A percentile compares a stretch with the other conserved stretches of the same genome.
phyloP scores from a whole-genome alignment of 1,140 invertebrate genomes.

The Rhyzopertha dominica region DNA sequence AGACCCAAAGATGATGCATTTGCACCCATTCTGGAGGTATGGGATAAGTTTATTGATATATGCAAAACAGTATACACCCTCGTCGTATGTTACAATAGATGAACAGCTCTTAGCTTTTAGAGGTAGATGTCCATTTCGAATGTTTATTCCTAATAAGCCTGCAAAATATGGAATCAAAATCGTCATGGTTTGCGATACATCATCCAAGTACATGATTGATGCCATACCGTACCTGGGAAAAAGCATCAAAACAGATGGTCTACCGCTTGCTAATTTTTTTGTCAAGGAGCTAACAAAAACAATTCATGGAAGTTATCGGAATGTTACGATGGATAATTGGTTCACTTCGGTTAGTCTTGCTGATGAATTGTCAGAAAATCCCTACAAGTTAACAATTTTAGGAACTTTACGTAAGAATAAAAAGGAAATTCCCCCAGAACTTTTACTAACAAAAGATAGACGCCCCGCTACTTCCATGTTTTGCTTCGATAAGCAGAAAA shows the following conservation, averaged over 20 bases:
- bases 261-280: constrained; percentile 32
- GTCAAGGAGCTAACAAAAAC: constrained; percentile 20
- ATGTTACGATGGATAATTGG: constrained; percentile 46
- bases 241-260: constrained; percentile 25
- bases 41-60: constrained; percentile 35
- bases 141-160: constrained; percentile 41
- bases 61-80: constrained; percentile 27
- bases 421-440: constrained; percentile 37
- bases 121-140: constrained; percentile 26
- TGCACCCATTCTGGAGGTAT: constrained; percentile 41
- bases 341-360: constrained; percentile 40
- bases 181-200: constrained; percentile 34
- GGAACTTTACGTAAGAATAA: constrained; percentile 39
- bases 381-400: constrained; percentile 38
- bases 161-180: constrained; percentile 41
- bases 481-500: no score
- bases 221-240: constrained; percentile 38
- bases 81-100: constrained; percentile 23
- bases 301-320: constrained; percentile 37
- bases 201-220: constrained; percentile 41
- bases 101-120: constrained; percentile 27
- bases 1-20: constrained; percentile 35
- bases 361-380: constrained; percentile 27
- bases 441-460: constrained; percentile 1
- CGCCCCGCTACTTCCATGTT: no score